Conservation (phyloP, 2,888 invertebrate genomes). For the Ferrisia virgata region DNA sequence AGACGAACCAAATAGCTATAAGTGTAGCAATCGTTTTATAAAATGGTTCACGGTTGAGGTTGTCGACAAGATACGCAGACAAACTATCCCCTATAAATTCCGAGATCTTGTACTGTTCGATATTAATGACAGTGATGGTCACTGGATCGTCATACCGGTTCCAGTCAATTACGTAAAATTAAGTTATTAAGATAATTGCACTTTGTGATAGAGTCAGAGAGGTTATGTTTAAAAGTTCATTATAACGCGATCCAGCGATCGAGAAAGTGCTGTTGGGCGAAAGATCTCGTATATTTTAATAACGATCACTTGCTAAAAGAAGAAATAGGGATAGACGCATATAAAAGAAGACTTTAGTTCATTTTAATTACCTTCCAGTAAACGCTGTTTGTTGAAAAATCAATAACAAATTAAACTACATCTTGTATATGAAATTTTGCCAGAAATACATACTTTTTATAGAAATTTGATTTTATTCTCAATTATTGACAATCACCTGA, state of each 20-base stretch:
- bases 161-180: conserved; percentile 3
- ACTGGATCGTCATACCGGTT: not conserved
- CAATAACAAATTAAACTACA: no score
- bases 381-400: no score
- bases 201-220: not conserved
- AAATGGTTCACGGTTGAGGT: not conserved
- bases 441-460: no score
- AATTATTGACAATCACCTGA: no score
- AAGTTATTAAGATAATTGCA: not conserved
- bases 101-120: not conserved
- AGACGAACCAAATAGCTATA: no score
- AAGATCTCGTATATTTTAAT: not conserved
- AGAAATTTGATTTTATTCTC: no score
- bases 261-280: not conserved
- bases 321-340: not conserved
- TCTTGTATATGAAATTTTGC: no score
- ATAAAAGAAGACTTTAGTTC: not conserved
- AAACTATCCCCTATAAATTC: not conserved
- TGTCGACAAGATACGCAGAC: not conserved
- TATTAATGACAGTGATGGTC: not conserved
- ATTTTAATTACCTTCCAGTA: no score
- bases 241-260: not conserved
- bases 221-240: not conserved
- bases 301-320: not conserved
- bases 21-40: not conserved